Percentiles rank a stretch among this genome's conserved stretches.
Conservation (phyloP, 1,140 invertebrate genomes). For the Caerostris darwini region DNA sequence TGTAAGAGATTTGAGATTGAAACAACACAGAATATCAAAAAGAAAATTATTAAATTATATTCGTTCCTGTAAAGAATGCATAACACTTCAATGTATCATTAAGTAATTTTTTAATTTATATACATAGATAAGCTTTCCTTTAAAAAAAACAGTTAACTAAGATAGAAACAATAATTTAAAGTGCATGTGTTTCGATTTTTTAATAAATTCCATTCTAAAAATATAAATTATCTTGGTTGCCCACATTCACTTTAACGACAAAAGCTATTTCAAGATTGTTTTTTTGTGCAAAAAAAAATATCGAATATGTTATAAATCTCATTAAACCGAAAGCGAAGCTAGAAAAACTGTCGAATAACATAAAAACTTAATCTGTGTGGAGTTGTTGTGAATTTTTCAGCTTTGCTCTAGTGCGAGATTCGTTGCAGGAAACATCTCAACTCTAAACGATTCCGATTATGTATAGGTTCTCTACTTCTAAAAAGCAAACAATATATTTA, state of each 20-base stretch:
- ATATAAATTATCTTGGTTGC: too few species aligned
- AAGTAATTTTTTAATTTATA: too few species aligned
- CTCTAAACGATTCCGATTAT: conserved; percentile 2
- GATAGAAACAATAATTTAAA: too few species aligned
- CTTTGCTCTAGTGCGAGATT: not conserved
- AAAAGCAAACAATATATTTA: not conserved
- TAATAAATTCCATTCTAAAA: too few species aligned
- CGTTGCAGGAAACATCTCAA: not conserved
- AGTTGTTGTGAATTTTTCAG: conserved; percentile 9
- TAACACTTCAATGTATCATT: too few species aligned
- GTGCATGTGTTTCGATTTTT: too few species aligned
- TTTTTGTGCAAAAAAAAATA: not conserved
- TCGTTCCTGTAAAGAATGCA: too few species aligned
- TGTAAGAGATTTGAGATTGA: too few species aligned
- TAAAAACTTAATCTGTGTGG: not conserved
- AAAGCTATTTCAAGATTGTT: not conserved
- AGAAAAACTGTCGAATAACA: not conserved
- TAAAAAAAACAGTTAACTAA: too few species aligned
- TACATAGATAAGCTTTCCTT: too few species aligned
- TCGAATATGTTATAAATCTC: not conserved
- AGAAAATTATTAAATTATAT: too few species aligned
- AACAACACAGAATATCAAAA: too few species aligned
- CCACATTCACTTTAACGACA: not conserved
- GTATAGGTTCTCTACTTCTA: not conserved
- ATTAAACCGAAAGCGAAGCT: not conserved